These are phyloP conservation scores for Frankliniella intonsa DNA, from an alignment of 2,888 invertebrate genomes.

Conservation along the genomic window DNA sequence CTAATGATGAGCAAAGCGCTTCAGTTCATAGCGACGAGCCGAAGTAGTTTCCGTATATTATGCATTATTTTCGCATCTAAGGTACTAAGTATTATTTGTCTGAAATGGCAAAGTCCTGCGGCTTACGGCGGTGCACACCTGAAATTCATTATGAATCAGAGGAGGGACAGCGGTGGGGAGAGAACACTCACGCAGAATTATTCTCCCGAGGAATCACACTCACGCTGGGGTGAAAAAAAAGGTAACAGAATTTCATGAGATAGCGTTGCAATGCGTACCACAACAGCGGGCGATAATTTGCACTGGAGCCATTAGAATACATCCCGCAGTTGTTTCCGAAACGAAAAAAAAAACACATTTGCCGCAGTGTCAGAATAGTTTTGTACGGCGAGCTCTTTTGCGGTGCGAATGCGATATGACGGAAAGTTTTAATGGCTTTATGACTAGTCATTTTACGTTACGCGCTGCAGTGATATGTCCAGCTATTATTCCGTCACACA, in stretches of 20 bases:
- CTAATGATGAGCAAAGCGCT: too few relatives aligned
- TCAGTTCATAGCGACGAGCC: too few relatives aligned
- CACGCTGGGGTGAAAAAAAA: not conserved
- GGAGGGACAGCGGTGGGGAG: not conserved
- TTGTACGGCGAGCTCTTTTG: not conserved
- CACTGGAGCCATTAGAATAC: not conserved
- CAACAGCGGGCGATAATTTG: slow-evolving; percentile 13
- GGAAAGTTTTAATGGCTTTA: too few relatives aligned
- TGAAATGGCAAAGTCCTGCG: too few relatives aligned
- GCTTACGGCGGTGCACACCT: not conserved
- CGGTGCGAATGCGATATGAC: too few relatives aligned
- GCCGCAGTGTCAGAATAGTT: not conserved
- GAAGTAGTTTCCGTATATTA: too few relatives aligned
- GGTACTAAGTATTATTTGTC: too few relatives aligned
- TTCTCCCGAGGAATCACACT: not conserved
- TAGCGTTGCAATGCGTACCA: not conserved
- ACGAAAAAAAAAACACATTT: not conserved
- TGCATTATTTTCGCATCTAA: too few relatives aligned
- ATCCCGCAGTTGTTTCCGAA: not conserved
- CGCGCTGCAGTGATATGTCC: too few relatives aligned
- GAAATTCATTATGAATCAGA: slow-evolving; percentile 1
- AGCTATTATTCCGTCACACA: too few relatives aligned
- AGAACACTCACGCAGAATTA: not conserved
- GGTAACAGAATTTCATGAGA: slow-evolving; percentile 1
- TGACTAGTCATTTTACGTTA: too few relatives aligned